These are phyloP conservation scores for Drosophila busckii DNA, from an alignment of 1,140 invertebrate genomes.

Conservation along the genomic window DNA sequence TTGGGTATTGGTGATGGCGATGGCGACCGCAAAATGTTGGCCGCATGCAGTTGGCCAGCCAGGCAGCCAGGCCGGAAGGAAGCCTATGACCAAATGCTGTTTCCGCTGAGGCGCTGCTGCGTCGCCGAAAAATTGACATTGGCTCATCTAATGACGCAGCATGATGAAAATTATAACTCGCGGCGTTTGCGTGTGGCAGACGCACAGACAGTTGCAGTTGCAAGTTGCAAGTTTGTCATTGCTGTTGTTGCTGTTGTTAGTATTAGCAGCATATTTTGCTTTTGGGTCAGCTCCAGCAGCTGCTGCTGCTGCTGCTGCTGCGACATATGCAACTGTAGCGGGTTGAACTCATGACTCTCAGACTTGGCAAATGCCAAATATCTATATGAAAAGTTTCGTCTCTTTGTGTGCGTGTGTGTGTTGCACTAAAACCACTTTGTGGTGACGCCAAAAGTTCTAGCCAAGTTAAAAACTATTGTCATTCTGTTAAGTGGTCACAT, in stretches of 20 bases:
- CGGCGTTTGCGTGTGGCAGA: constrained; percentile 48
- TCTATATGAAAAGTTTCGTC: constrained; percentile 48
- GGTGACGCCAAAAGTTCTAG: constrained; percentile 76
- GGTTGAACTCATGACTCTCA: constrained; percentile 18
- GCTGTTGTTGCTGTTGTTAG: constrained; percentile 16
- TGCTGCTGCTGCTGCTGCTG: constrained; percentile 19
- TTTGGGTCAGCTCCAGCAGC: constrained; percentile 63
- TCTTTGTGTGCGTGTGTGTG: constrained; percentile 20
- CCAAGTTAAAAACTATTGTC: constrained; percentile 77
- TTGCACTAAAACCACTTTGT: constrained; percentile 72
- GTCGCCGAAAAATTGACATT: background rate
- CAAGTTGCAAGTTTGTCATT: background rate
- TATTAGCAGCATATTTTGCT: constrained; percentile 74
- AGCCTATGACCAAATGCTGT: constrained; percentile 56
- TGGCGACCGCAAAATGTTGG: constrained; percentile 60
- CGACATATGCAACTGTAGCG: constrained; percentile 62
- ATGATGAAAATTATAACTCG: constrained; percentile 23
- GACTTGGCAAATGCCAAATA: constrained; percentile 46
- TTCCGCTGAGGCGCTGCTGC: constrained; percentile 32
- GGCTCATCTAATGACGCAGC: constrained; percentile 22
- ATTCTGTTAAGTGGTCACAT: constrained; percentile 77
- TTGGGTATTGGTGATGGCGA: constrained; percentile 4
- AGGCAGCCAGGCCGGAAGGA: constrained; percentile 70
- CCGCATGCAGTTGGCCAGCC: constrained; percentile 52
- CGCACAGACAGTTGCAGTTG: constrained; percentile 31